Evolutionary conservation across 92 coral and sea anemone genomes (phyloP).

Genomic region (Hydrozoanthus gracilis): DNA sequence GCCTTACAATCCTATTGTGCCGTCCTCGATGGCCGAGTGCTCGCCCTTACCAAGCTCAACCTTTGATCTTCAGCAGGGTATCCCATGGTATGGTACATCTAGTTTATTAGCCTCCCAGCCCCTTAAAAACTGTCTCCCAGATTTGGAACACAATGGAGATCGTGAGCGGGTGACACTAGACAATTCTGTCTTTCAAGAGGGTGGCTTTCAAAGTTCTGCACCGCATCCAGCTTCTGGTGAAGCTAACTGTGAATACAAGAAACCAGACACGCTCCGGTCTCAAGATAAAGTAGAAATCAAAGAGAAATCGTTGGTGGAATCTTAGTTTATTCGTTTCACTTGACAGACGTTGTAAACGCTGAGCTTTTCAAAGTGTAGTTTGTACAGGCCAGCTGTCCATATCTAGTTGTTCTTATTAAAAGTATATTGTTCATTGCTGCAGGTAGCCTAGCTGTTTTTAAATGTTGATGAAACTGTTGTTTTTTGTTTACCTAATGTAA

Average conservation of each 20-base stretch:
- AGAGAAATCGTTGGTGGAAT: not conserved
- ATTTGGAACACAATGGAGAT: not conserved
- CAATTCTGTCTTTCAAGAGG: not conserved
- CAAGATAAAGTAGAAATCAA: not conserved
- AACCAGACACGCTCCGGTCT: not conserved
- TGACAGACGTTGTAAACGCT: no score
- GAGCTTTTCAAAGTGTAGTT: no score
- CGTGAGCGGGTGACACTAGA: not conserved
- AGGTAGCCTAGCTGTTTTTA: no score
- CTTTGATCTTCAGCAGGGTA: conserved; percentile 2
- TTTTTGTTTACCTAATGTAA: no score
- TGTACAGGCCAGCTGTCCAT: no score
- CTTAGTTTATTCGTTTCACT: not conserved
- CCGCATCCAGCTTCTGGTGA: not conserved
- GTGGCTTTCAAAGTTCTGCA: not conserved
- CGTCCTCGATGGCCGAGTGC: not conserved
- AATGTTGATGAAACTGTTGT: no score
- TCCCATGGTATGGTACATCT: conserved; percentile 14
- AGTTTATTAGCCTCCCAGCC: not conserved
- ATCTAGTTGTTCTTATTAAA: no score
- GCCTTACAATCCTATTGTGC: not conserved
- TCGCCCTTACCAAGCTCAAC: conserved; percentile 35
- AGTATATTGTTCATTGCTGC: no score
- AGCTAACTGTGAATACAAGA: not conserved
- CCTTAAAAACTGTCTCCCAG: not conserved